A percentile compares a stretch with the other conserved stretches of the same genome.
Evolutionary conservation across 2,113 vertebrate genomes (phyloP).

Genomic region (Microtus richardsoni): DNA sequence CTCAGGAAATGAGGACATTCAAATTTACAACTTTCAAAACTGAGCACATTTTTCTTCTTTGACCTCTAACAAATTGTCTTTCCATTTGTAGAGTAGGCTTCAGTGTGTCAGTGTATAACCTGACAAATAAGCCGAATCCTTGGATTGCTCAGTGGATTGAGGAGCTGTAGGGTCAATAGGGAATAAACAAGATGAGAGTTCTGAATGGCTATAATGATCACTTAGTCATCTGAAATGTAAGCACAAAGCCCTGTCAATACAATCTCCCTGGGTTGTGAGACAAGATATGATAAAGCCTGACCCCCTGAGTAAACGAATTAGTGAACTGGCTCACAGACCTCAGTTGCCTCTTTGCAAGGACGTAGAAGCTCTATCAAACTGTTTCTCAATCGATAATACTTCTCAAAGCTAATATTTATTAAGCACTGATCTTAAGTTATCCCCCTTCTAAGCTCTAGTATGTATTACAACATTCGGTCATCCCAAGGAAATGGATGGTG

Average conservation of each 20-base stretch:
- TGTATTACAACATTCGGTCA: background rate
- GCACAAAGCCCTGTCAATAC: background rate
- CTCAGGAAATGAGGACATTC: constrained; percentile 75
- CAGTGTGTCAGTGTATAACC: background rate
- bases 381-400: background rate
- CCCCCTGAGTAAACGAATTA: background rate
- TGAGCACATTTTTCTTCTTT: constrained; percentile 59
- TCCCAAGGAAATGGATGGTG: background rate
- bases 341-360: background rate
- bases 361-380: background rate
- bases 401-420: constrained; percentile 21
- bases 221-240: background rate
- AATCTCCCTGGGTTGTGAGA: background rate
- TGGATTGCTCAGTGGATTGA: background rate
- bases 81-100: constrained; percentile 48
- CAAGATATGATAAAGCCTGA: background rate
- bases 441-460: background rate
- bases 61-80: constrained; percentile 55
- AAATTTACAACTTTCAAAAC: constrained; percentile 74
- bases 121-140: background rate
- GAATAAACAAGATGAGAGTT: background rate
- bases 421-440: background rate
- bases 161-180: background rate
- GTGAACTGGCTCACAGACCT: background rate
- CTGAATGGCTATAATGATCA: background rate